A percentile compares a stretch with the other conserved stretches of the same genome.
Evolutionary conservation across 2,113 vertebrate species (phyloP).

Genomic region (Phalacrocorax carbo): DNA sequence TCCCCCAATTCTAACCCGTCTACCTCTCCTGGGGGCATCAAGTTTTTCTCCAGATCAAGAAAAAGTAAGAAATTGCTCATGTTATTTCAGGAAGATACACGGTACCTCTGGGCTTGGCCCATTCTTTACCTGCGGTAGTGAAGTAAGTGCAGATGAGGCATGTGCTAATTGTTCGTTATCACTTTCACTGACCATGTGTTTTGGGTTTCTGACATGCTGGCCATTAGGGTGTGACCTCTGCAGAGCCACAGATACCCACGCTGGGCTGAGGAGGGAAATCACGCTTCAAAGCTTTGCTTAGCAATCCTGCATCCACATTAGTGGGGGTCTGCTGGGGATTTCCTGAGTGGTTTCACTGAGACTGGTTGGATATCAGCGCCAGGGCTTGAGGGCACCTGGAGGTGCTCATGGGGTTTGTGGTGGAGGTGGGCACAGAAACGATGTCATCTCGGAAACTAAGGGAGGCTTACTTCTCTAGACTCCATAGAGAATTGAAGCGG

Average conservation of each 20-base stretch:
- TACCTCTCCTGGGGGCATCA: constrained; percentile 85
- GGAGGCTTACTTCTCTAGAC: background rate
- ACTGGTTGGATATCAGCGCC: fast-evolving
- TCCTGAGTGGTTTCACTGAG: background rate
- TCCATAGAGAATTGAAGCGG: background rate
- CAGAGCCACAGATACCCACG: background rate
- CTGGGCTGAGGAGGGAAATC: background rate
- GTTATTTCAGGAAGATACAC: constrained; percentile 64
- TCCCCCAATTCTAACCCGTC: constrained; percentile 79
- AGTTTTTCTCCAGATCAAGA: constrained; percentile 88
- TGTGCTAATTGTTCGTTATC: constrained; percentile 16
- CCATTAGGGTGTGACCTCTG: background rate
- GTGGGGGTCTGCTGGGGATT: background rate
- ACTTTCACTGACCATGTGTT: background rate
- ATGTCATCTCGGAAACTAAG: background rate
- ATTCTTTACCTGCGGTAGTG: constrained; percentile 54
- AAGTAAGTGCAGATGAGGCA: constrained; percentile 60
- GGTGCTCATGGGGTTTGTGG: background rate
- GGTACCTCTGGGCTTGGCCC: constrained; percentile 53
- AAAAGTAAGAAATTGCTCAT: constrained; percentile 84
- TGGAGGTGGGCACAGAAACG: background rate
- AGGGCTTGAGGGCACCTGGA: background rate
- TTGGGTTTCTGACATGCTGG: background rate
- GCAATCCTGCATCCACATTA: fast-evolving
- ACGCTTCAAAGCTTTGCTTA: background rate